Evolutionary conservation across 2,888 invertebrate species (phyloP), one percentile per base, ranked within the genome.

Genomic region (Drosophila rubida): DNA sequence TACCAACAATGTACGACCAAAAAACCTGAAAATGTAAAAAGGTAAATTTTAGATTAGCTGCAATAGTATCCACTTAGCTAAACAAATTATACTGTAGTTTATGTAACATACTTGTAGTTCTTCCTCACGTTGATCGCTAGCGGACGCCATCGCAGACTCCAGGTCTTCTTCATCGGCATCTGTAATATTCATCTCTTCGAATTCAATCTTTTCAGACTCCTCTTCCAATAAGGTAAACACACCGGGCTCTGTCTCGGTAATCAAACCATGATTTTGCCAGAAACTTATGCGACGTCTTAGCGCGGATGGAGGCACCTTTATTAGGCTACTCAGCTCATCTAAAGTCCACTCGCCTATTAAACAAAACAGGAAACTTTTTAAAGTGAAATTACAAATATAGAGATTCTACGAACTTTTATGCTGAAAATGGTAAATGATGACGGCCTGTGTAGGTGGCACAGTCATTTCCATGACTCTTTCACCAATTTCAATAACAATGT

Each of bases 1-100:
- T 99, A 14, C 98, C 98, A 45, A 97, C 96, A 82, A 99, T 98
- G 89, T 98, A 99, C 0, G 98, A 97, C 99, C 99, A 99, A 91
- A 98, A 98, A 2, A 92, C 92, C 91, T 91, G 27, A 27, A 66
- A n/a, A 30, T 11, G 0, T n/a, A 1, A 50, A 5, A 25, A 9
- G 8, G 27, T 8, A 3, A 35, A 4, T 32, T 4, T n/a, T 11
- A 27, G 32, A 32, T 32, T 11, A 32, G n/a, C 32, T 32, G 32
- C 6, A 25, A 1, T 6, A 7, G 7, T 6, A 11, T 32, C 32
- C 4, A n/a, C 1, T 4, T n/a, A 11, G n/a, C 32, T n/a, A 32
- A 32, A 3, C 32, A 4, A 32, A 4, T 32, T n/a, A n/a, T 32
- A n/a, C 32, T 11, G n/a, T n/a, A 32, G 32, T 1, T 9, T 6